Conservation (phyloP, 2,113 vertebrate genomes). For the Brachypodius melanocephalos region DNA sequence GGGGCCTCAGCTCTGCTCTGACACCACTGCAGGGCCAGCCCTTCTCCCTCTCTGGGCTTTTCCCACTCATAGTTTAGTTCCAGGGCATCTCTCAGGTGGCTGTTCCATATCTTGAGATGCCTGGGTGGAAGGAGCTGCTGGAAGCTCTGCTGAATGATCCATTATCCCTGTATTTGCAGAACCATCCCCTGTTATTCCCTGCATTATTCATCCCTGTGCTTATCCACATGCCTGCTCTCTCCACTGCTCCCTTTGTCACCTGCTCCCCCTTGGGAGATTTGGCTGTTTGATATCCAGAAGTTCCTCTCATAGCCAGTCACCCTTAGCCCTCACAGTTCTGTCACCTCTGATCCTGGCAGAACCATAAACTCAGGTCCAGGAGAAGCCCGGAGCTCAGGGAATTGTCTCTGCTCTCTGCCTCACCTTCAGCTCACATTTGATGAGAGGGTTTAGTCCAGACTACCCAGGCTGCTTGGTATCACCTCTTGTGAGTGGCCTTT, state of each 20-base stretch:
- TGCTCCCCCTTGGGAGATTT: neutral
- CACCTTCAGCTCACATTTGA: neutral
- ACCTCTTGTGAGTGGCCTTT: neutral
- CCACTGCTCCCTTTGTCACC: neutral
- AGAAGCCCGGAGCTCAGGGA: neutral
- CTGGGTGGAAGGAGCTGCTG: neutral
- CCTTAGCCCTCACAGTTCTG: neutral
- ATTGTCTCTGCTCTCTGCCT: neutral
- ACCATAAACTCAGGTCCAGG: neutral
- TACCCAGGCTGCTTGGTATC: fast-evolving
- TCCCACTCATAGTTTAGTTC: fast-evolving
- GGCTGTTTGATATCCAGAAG: neutral
- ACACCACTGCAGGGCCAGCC: fast-evolving
- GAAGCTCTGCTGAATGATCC: neutral
- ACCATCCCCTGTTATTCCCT: neutral
- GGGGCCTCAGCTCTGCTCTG: neutral
- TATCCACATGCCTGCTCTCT: neutral
- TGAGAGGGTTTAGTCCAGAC: neutral
- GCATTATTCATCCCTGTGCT: neutral
- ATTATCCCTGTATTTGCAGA: neutral
- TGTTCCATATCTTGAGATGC: neutral
- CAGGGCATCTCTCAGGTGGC: neutral
- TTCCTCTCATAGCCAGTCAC: neutral
- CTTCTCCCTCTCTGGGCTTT: neutral
- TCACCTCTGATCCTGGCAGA: neutral